phyloP scores from a whole-genome alignment of 2,797 vertebrate genomes.

The Oceanodroma leucorhoa region DNA sequence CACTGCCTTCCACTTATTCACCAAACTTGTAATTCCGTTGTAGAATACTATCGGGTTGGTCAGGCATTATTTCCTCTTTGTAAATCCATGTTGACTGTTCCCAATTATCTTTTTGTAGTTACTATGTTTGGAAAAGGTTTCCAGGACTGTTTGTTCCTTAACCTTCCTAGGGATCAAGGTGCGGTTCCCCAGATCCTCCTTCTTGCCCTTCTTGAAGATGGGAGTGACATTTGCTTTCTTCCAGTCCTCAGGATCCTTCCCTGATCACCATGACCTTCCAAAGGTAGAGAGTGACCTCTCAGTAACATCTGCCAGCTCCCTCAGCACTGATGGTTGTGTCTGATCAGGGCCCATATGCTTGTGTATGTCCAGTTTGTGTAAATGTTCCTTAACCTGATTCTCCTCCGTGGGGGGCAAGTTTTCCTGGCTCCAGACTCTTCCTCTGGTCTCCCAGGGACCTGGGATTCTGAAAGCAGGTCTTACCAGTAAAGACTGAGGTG shows the following conservation, averaged over 20 bases:
- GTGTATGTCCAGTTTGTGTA: background rate
- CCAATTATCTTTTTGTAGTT: background rate
- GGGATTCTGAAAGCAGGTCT: background rate
- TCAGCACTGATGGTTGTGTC: background rate
- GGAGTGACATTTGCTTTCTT: background rate
- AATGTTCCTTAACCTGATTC: background rate
- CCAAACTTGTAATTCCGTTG: background rate
- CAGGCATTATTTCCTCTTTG: background rate
- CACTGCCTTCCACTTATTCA: background rate
- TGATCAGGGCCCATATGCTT: too few relatives aligned
- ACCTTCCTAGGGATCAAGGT: background rate
- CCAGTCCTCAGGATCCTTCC: background rate
- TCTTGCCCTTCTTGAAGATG: background rate
- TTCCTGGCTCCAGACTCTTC: background rate
- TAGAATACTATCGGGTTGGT: background rate
- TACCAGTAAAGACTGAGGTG: background rate
- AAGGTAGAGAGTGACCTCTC: background rate
- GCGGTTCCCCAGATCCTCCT: background rate
- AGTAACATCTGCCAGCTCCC: background rate
- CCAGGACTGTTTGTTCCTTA: background rate
- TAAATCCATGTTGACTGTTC: background rate
- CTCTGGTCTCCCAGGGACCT: background rate
- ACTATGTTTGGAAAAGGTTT: background rate
- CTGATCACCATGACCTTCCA: background rate
- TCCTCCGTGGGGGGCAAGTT: background rate